These are phyloP conservation scores for Drosophila kambysellisi DNA, from an alignment of 2,888 invertebrate species.

Conservation along the genomic window DNA sequence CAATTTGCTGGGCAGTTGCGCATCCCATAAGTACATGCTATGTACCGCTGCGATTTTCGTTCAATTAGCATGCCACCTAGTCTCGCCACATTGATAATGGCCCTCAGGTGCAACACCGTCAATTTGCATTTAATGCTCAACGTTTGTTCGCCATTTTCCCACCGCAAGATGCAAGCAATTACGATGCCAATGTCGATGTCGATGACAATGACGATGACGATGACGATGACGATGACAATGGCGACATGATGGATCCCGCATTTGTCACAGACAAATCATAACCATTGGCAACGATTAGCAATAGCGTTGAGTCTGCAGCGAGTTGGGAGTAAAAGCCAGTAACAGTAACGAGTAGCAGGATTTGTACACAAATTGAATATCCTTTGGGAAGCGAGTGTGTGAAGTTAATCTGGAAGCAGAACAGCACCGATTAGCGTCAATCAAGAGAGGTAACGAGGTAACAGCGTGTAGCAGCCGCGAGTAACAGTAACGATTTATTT, in stretches of 20 bases:
- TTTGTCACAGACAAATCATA: background rate
- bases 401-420: background rate
- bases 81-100: slow-evolving; percentile 4
- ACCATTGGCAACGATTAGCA: background rate
- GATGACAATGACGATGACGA: background rate
- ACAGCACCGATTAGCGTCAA: background rate
- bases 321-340: background rate
- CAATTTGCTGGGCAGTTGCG: slow-evolving; percentile 64
- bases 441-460: background rate
- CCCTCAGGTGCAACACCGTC: slow-evolving; percentile 53
- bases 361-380: background rate
- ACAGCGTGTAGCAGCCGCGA: background rate
- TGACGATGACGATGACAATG: background rate
- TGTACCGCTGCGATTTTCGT: slow-evolving; percentile 61
- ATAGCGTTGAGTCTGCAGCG: background rate
- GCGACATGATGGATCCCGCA: slow-evolving; percentile 10
- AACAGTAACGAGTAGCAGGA: background rate
- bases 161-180: slow-evolving; percentile 8
- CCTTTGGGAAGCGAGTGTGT: background rate
- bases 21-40: slow-evolving; percentile 41
- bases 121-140: slow-evolving; percentile 65
- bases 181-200: background rate
- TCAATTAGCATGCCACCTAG: slow-evolving; percentile 62
- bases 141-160: slow-evolving; percentile 50
- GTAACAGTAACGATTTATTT: background rate